Base-by-base conservation (phyloP, 1,140 invertebrate genomes). In the Eciton burchellii region DNA sequence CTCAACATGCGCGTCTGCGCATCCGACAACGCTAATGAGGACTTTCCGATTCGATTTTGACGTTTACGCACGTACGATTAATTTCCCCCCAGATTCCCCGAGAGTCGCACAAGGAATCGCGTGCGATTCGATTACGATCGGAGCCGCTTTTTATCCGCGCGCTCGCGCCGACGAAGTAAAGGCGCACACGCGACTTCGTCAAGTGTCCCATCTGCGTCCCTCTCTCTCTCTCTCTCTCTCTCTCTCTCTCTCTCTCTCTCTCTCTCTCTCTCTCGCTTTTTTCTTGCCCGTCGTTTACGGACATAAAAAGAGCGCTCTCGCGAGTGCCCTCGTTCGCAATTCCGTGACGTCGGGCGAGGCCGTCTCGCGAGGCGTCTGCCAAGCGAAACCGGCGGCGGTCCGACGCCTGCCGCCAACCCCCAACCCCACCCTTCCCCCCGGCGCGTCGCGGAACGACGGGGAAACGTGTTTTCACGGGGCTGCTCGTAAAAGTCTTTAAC, bases 401-500 rank as follows among this genome's bases (percentile, higher is more conserved):
- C n/a, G n/a, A n/a, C n/a, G n/a, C n/a, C n/a, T n/a, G n/a, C n/a
- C n/a, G n/a, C n/a, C n/a, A n/a, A n/a, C n/a, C n/a, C n/a, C n/a
- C n/a, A 82, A 29, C 26, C 35, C 9, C 16, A 56, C 24, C 68
- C 54, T 49, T 45, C 57, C 29, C n/a, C 8, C 63, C 35, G 16
- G 1, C 26, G 19, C 43, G 45, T 6, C 43, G 52, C 41, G 14
- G 24, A 56, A 71, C 45, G 73, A 59, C 60, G 29, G 24, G 19
- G 73, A 65, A 79, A 79, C 62, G 63, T 70, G 63, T 79, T 79
- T 79, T 63, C n/a, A 70, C 63, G 8, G 35, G 16, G 74, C 74
- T 21, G 74, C 21, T 79, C 74, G 74, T 79, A 79, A 79, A 70
- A 79, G 74, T 79, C 74, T 79, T 79, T 79, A 79, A 79, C 74